Evolutionary conservation across 2,113 vertebrate species (phyloP).

Genomic region (Phoenicopterus ruber): DNA sequence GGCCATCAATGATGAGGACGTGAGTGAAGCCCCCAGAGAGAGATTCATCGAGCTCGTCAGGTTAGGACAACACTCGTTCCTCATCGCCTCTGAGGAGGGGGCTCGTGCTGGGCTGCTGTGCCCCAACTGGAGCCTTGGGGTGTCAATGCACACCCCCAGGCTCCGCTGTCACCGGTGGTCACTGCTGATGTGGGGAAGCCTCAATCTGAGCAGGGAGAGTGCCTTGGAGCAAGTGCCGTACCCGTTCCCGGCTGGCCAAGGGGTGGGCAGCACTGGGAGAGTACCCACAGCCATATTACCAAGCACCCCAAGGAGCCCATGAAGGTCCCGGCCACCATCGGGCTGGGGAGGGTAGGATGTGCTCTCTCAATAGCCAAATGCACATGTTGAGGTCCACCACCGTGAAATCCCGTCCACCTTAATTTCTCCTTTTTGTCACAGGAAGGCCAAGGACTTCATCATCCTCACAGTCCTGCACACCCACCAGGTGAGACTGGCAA

Average conservation of each 20-base stretch:
- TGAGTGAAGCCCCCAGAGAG: slow-evolving; percentile 92
- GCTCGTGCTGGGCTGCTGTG: background rate
- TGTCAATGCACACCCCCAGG: background rate
- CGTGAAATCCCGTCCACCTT: background rate
- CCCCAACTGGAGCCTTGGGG: background rate
- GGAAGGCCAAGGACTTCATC: slow-evolving; percentile 91
- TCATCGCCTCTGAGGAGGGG: background rate
- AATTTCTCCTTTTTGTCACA: slow-evolving; percentile 72
- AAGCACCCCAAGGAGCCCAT: background rate
- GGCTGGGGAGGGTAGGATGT: background rate
- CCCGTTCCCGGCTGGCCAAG: background rate
- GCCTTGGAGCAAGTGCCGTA: background rate
- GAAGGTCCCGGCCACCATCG: rapidly evolving
- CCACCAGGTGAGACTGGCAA: slow-evolving; percentile 83
- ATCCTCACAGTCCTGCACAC: slow-evolving; percentile 93
- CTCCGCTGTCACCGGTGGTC: background rate
- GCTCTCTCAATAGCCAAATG: background rate
- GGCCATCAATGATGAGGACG: slow-evolving; percentile 92
- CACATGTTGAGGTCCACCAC: background rate
- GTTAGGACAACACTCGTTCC: slow-evolving; percentile 66
- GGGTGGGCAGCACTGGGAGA: background rate
- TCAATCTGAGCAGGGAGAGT: background rate
- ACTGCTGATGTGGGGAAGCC: background rate
- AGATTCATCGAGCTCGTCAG: slow-evolving; percentile 98
- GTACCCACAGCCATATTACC: background rate